Percentiles rank a stretch among this genome's conserved stretches.
Conservation (phyloP, 2,888 invertebrate species). For the Pediacus dermestoides region DNA sequence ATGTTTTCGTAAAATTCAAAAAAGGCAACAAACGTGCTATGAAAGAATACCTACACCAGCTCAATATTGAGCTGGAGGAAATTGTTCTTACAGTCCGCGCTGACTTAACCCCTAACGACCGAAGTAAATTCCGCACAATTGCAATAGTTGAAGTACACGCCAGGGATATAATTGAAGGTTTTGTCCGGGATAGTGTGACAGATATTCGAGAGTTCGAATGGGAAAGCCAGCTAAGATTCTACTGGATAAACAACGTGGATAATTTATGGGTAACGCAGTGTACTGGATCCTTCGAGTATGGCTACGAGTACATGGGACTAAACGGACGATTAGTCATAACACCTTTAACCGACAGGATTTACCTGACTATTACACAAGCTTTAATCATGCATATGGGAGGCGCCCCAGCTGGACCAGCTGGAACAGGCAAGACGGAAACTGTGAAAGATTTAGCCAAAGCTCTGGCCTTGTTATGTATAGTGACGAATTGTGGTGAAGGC, state of each 20-base stretch:
- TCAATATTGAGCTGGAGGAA: conserved; percentile 79
- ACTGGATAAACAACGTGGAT: conserved; percentile 81
- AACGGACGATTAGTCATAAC: conserved; percentile 90
- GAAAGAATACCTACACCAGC: conserved; percentile 80
- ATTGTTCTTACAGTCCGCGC: conserved; percentile 73
- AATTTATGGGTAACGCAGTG: conserved; percentile 82
- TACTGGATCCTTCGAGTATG: conserved; percentile 83
- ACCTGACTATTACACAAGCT: conserved; percentile 89
- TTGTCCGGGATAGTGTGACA: conserved; percentile 76
- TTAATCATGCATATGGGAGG: conserved; percentile 88
- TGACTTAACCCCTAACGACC: conserved; percentile 74
- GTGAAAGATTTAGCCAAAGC: conserved; percentile 90
- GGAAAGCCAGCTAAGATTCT: conserved; percentile 91
- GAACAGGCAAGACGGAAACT: conserved; percentile 89
- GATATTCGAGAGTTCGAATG: conserved; percentile 86
- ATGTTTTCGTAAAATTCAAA: conserved; percentile 71
- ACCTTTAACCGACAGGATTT: conserved; percentile 88
- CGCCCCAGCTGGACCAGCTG: conserved; percentile 82
- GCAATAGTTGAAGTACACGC: conserved; percentile 91
- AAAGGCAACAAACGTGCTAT: conserved; percentile 80
- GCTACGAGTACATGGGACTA: conserved; percentile 93
- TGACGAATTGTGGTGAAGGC: conserved; percentile 91
- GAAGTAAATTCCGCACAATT: conserved; percentile 83
- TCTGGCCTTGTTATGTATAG: conserved; percentile 74
- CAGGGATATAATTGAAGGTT: conserved; percentile 81